These are phyloP conservation scores for Nannoperca australis DNA, from an alignment of 2,797 vertebrate species.

Conservation along the genomic window DNA sequence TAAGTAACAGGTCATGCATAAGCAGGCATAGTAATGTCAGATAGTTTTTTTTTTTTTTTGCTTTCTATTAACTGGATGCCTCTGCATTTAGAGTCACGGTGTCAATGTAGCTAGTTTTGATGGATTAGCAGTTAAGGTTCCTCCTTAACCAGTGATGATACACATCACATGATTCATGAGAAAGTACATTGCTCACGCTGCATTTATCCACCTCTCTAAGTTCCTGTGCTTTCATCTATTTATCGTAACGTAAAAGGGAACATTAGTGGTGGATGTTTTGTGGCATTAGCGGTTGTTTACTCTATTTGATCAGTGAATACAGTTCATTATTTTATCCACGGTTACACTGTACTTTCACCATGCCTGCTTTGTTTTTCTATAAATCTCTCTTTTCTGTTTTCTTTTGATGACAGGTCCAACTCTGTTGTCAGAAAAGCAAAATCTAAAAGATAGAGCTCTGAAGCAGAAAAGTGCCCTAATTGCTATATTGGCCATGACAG, in stretches of 20 bases:
- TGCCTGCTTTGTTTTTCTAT: slow-evolving; percentile 2
- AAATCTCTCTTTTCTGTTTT: slow-evolving; percentile 23
- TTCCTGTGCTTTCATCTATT: neutral
- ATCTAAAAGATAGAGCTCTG: slow-evolving; percentile 48
- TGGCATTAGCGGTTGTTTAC: neutral
- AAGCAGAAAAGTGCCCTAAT: slow-evolving; percentile 66
- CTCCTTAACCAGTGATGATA: neutral
- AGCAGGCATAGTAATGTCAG: neutral
- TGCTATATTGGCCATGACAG: slow-evolving; percentile 61
- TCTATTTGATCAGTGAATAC: slow-evolving; percentile 1
- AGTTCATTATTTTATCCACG: slow-evolving; percentile 4
- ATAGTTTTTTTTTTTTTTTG: neutral
- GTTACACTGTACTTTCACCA: neutral
- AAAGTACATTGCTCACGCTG: neutral
- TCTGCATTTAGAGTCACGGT: neutral
- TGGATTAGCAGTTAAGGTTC: neutral
- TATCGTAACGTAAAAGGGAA: neutral
- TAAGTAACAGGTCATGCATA: neutral
- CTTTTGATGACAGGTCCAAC: slow-evolving; percentile 41
- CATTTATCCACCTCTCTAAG: neutral
- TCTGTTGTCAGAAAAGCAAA: slow-evolving; percentile 52
- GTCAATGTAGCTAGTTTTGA: neutral
- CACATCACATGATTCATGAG: neutral
- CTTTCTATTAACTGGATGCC: neutral
- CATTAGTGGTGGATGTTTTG: slow-evolving; percentile 1